Base-by-base conservation (phyloP, 2,888 invertebrate species). In the Lagria hirta region DNA sequence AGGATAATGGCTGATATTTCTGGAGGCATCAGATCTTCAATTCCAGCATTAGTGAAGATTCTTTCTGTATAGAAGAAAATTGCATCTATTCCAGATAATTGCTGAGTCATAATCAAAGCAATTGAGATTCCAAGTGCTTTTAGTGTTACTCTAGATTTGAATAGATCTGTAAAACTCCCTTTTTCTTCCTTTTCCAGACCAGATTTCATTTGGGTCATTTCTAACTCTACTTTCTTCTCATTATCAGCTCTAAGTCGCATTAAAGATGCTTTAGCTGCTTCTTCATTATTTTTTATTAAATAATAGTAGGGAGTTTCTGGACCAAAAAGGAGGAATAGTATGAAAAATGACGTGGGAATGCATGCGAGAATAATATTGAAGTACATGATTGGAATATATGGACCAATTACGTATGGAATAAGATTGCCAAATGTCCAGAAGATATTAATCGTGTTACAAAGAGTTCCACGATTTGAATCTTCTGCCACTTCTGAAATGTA, bases 401-500 rank as follows among this genome's bases (percentile, higher is more conserved):
- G 90, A 0, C 86, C 92, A 58, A 83, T 76, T 1, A 69, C 68
- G 67, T 86, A 88, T 0, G 83, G 72, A 38, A 83, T 76, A 6
- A 88, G 64, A 60, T 84, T 80, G 2, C 88, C 88, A 1, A 79
- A 22, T 1, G 72, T 73, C 23, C 87, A 80, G 71, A 86, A 86
- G 18, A 82, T 16, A 13, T 43, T 43, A 6, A 43, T 6, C 2
- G 73, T 60, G 86, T 86, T 23, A 12, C 26, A 26, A 7, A 38
- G 7, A 17, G 91, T 81, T 0, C 92, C 92, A 44, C 93, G 75
- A 7, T 83, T 79, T 13, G 83, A 82, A 40, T 83, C 82, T 75
- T 88, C 84, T 4, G 90, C 80, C 16, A 89, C 86, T 70, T 93
- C 93, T 21, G 87, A 87, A 45, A 90, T 81, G 70, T 91, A 93